phyloP scores from a whole-genome alignment of 1,140 invertebrate species.

The Zophobas atratus region DNA sequence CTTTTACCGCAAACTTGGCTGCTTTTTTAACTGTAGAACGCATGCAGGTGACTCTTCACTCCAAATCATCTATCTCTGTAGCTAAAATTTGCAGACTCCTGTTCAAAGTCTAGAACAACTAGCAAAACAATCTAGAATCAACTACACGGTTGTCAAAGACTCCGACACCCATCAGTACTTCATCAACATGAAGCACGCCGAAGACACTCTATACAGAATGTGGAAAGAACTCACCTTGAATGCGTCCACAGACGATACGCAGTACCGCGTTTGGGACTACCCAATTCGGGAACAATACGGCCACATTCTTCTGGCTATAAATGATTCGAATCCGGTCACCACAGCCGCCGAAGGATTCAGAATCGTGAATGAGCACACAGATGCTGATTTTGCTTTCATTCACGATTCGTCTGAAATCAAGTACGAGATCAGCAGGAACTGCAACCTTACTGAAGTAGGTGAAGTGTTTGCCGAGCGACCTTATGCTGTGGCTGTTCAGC shows the following conservation, averaged over 20 bases:
- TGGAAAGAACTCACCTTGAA: slow-evolving; percentile 93
- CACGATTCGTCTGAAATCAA: slow-evolving; percentile 90
- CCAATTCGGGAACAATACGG: slow-evolving; percentile 93
- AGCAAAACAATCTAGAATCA: slow-evolving; percentile 88
- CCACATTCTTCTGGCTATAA: slow-evolving; percentile 88
- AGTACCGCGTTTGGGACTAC: slow-evolving; percentile 94
- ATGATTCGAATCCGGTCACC: slow-evolving; percentile 80
- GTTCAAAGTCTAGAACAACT: slow-evolving; percentile 91
- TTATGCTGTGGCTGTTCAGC: slow-evolving; percentile 89
- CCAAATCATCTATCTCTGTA: not conserved
- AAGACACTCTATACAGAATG: slow-evolving; percentile 89
- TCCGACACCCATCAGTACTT: slow-evolving; percentile 90
- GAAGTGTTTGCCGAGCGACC: slow-evolving; percentile 92
- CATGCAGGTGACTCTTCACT: slow-evolving; percentile 82
- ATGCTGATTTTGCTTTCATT: slow-evolving; percentile 91
- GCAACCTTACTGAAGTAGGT: slow-evolving; percentile 89
- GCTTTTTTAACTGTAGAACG: slow-evolving; percentile 97
- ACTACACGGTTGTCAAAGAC: slow-evolving; percentile 90
- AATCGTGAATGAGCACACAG: slow-evolving; percentile 80
- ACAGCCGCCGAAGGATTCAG: slow-evolving; percentile 81
- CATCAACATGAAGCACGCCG: slow-evolving; percentile 92
- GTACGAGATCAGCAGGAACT: slow-evolving; percentile 87
- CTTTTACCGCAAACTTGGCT: slow-evolving; percentile 97
- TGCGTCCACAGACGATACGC: slow-evolving; percentile 79
- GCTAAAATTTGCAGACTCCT: slow-evolving; percentile 74